phyloP scores from a whole-genome alignment of 2,888 invertebrate species.

The Netelia inedita region DNA sequence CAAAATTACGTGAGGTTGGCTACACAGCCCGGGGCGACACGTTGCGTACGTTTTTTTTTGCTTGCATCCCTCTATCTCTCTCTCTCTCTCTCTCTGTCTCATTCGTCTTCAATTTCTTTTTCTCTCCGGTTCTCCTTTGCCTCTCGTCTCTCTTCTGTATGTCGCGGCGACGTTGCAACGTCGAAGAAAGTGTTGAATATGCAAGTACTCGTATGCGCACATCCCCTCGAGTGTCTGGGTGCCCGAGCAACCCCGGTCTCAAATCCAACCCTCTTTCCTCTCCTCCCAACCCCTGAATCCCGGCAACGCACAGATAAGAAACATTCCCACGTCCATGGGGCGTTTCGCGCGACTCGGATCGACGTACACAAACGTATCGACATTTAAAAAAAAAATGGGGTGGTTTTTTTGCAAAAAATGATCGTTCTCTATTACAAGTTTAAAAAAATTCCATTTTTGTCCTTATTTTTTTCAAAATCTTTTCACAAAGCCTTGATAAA shows the following conservation, averaged over 20 bases:
- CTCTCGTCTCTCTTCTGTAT: conserved; percentile 29
- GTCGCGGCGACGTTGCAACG: conserved; percentile 44
- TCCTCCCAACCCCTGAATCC: neutral
- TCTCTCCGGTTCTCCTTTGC: conserved; percentile 22
- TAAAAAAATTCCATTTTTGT: too few species aligned
- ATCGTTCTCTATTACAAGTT: too few species aligned
- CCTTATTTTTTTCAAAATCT: too few species aligned
- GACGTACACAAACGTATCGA: neutral
- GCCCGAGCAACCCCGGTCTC: conserved; percentile 25
- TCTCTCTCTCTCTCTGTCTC: conserved; percentile 22
- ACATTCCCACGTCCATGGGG: neutral
- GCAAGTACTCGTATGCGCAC: conserved; percentile 52
- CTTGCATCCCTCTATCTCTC: conserved; percentile 3
- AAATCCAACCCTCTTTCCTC: neutral
- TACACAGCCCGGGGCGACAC: conserved; percentile 56
- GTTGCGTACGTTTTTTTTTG: conserved; percentile 48
- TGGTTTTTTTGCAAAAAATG: too few species aligned
- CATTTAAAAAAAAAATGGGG: too few species aligned
- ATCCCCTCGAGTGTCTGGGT: conserved; percentile 44
- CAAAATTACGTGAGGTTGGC: conserved; percentile 61
- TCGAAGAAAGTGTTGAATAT: conserved; percentile 43
- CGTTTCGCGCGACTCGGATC: neutral
- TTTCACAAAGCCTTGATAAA: too few species aligned
- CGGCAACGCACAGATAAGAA: conserved; percentile 16
- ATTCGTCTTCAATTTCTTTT: conserved; percentile 24